Evolutionary conservation across 2,797 vertebrate species (phyloP).

Genomic region (Lutjanus argentimaculatus): DNA sequence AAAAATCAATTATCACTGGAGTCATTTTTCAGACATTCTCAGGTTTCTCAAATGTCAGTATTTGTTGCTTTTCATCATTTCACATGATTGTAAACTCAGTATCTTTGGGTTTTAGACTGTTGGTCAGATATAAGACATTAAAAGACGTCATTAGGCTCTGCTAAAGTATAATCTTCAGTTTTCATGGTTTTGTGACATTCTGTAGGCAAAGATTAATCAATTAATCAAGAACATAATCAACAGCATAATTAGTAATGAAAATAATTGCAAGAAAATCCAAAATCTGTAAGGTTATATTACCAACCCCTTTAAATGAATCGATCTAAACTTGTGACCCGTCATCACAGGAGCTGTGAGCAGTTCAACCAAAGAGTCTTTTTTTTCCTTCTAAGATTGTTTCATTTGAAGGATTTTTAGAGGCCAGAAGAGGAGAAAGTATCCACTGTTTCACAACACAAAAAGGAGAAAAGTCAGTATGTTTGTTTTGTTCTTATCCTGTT

Average conservation of each 20-base stretch:
- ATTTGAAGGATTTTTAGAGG: not conserved
- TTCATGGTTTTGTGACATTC: not conserved
- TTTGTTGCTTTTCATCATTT: not conserved
- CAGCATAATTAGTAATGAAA: not conserved
- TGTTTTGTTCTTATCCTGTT: not conserved
- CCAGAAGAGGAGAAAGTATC: not conserved
- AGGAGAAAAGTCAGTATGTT: not conserved
- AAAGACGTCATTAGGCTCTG: not conserved
- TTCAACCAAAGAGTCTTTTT: not conserved
- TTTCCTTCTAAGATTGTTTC: not conserved
- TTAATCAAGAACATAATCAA: too few relatives aligned
- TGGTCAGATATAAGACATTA: not conserved
- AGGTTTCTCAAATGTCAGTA: not conserved
- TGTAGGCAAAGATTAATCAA: not conserved
- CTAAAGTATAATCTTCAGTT: not conserved
- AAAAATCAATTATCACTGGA: too few relatives aligned
- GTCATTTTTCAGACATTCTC: not conserved
- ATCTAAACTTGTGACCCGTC: too few relatives aligned
- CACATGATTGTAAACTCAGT: not conserved
- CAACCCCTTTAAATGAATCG: too few relatives aligned
- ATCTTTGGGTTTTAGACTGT: not conserved
- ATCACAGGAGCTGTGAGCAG: too few relatives aligned
- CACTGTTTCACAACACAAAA: not conserved
- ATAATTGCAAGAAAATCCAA: not conserved
- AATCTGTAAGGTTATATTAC: too few relatives aligned